These are phyloP conservation scores for Astropecten irregularis DNA, from an alignment of 53 echinoderm and acorn worm species.

Conservation along the genomic window DNA sequence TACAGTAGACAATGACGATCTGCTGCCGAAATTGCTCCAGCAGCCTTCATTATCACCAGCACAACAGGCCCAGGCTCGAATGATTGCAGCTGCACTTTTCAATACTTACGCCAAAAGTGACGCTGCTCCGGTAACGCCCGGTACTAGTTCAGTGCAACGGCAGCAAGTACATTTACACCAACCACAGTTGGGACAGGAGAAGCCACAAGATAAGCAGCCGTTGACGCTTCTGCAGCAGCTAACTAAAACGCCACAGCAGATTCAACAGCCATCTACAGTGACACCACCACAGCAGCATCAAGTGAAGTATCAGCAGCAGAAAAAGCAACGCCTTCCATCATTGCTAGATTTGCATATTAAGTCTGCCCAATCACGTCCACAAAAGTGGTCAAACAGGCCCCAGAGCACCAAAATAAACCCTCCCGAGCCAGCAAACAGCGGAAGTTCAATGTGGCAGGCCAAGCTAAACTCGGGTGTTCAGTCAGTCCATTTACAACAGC, in stretches of 20 bases:
- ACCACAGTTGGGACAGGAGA: neutral
- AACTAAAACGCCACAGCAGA: neutral
- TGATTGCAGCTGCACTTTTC: constrained; percentile 31
- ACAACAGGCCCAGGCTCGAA: constrained; percentile 31
- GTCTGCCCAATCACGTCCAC: neutral
- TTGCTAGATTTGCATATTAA: neutral
- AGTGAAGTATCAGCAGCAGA: neutral
- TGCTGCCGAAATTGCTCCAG: neutral
- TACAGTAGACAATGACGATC: neutral
- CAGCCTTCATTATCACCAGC: constrained; percentile 1
- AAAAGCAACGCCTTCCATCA: neutral
- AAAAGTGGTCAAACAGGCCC: constrained; percentile 30
- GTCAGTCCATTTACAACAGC: too few species aligned
- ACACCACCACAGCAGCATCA: neutral
- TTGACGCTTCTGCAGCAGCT: neutral
- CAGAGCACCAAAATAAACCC: neutral
- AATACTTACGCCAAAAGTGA: neutral
- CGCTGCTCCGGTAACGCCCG: too few species aligned
- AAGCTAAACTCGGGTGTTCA: neutral
- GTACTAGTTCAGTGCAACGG: neutral
- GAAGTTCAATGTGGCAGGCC: neutral
- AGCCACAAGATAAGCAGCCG: neutral
- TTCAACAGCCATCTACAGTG: neutral
- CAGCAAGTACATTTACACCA: neutral
- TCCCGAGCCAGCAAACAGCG: neutral